Percentiles rank a stretch among this genome's conserved stretches.
These are phyloP conservation scores for Scaptomyza hsui DNA, from an alignment of 1,140 invertebrate genomes.

Conservation along the genomic window DNA sequence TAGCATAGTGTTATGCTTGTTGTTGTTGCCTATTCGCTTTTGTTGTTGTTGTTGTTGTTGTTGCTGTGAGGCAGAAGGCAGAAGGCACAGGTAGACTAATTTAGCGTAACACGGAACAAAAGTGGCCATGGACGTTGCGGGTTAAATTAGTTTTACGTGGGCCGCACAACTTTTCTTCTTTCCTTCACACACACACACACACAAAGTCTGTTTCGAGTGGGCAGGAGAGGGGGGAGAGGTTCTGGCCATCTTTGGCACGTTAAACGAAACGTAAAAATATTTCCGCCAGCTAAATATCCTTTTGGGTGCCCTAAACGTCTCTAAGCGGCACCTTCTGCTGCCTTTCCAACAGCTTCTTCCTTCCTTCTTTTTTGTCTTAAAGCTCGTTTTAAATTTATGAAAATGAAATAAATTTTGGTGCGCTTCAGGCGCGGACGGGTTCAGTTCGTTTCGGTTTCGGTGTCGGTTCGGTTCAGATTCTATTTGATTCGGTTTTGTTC, in stretches of 20 bases:
- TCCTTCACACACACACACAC: no score
- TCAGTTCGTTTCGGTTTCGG: slow-evolving; percentile 23
- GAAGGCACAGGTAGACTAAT: slow-evolving; percentile 64
- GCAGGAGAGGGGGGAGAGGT: slow-evolving; percentile 11
- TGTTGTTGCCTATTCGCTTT: background rate
- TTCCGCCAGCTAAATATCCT: slow-evolving; percentile 82
- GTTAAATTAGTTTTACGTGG: slow-evolving; percentile 82
- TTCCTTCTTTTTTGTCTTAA: slow-evolving; percentile 44
- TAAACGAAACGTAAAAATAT: slow-evolving; percentile 82
- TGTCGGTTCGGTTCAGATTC: slow-evolving; percentile 28
- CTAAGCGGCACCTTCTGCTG: slow-evolving; percentile 41
- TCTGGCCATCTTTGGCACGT: slow-evolving; percentile 73
- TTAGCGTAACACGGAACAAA: slow-evolving; percentile 78
- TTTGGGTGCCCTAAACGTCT: slow-evolving; percentile 73
- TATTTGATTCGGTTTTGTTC: slow-evolving; percentile 29
- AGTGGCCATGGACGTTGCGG: slow-evolving; percentile 74
- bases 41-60: slow-evolving; percentile 10
- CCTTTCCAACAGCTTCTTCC: background rate
- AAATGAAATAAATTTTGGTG: slow-evolving; percentile 67
- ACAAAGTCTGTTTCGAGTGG: slow-evolving; percentile 15
- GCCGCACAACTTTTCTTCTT: slow-evolving; percentile 64
- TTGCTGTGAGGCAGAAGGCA: slow-evolving; percentile 21
- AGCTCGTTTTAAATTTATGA: slow-evolving; percentile 78
- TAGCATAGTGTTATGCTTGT: slow-evolving; percentile 12
- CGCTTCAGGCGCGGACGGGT: slow-evolving; percentile 64